A percentile compares a stretch with the other conserved stretches of the same genome.
Evolutionary conservation across 2,888 invertebrate genomes (phyloP).

Genomic region (Parnassius apollo): DNA sequence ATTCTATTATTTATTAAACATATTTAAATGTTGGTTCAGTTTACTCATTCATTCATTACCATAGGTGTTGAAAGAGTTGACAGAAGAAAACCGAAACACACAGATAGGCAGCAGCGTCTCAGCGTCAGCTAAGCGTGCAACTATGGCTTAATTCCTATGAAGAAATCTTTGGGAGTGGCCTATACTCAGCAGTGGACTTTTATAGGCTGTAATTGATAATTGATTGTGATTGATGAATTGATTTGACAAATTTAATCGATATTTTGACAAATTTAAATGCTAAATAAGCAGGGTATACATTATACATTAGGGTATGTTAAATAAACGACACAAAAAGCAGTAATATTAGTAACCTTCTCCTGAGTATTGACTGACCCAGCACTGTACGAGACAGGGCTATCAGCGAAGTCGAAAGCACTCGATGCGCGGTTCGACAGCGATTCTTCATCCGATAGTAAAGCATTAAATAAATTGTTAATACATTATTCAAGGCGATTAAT

Average conservation of each 20-base stretch:
- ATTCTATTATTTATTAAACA: too few species aligned
- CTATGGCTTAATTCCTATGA: too few species aligned
- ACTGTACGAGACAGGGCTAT: slow-evolving; percentile 64
- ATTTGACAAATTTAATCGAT: not conserved
- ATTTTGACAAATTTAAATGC: not conserved
- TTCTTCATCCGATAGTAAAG: slow-evolving; percentile 48
- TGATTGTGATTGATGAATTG: too few species aligned
- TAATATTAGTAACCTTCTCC: slow-evolving; percentile 75
- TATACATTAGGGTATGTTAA: not conserved
- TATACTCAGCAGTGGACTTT: too few species aligned
- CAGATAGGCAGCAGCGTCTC: too few species aligned
- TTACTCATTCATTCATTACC: too few species aligned
- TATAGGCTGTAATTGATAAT: too few species aligned
- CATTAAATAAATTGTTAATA: slow-evolving; percentile 28
- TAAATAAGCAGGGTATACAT: not conserved
- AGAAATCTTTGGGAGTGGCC: too few species aligned
- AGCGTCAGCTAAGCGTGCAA: too few species aligned
- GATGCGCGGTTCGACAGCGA: slow-evolving; percentile 70
- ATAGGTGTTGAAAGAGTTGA: too few species aligned
- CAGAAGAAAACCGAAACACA: too few species aligned
- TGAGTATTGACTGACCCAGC: slow-evolving; percentile 62
- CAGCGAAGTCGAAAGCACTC: slow-evolving; percentile 75
- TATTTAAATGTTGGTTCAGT: too few species aligned
- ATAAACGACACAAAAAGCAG: slow-evolving; percentile 7
- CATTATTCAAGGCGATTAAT: slow-evolving; percentile 1